Evolutionary conservation across 2,888 invertebrate species (phyloP).

Genomic region (Drosophila rellima): DNA sequence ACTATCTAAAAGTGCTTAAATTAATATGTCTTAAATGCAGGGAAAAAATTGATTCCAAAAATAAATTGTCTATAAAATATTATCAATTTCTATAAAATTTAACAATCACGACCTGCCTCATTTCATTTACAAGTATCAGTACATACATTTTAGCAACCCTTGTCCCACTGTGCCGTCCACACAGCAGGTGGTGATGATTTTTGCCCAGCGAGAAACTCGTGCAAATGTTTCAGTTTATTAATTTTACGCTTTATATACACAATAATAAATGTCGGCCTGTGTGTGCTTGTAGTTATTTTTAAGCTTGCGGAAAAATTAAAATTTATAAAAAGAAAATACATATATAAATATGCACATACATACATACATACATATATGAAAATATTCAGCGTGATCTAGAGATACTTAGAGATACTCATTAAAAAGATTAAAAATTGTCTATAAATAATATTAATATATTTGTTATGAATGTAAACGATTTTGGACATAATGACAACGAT

Average conservation of each 20-base stretch:
- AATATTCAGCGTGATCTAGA: background rate
- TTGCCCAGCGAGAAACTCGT: conserved; percentile 47
- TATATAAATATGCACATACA: conserved; percentile 2
- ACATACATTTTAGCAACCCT: background rate
- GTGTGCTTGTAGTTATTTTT: conserved; percentile 50
- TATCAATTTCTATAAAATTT: background rate
- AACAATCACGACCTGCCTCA: conserved; percentile 42
- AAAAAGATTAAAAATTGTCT: background rate
- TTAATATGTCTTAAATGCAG: too few species aligned
- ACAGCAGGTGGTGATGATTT: conserved; percentile 67
- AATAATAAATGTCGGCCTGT: conserved; percentile 22
- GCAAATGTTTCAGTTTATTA: conserved; percentile 71
- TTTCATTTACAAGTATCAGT: conserved; percentile 26
- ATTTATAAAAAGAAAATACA: conserved; percentile 56
- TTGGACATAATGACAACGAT: background rate
- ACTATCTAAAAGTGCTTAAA: background rate
- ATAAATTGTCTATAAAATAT: too few species aligned
- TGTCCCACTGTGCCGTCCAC: conserved; percentile 38
- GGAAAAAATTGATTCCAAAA: too few species aligned
- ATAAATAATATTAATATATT: background rate
- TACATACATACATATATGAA: background rate
- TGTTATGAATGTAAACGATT: background rate
- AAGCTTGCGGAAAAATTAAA: conserved; percentile 58
- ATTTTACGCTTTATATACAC: conserved; percentile 52
- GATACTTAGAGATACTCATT: background rate